A percentile compares a stretch with the other conserved stretches of the same genome.
Conservation (phyloP, 2,797 vertebrate genomes). For the Psittacula echo region DNA sequence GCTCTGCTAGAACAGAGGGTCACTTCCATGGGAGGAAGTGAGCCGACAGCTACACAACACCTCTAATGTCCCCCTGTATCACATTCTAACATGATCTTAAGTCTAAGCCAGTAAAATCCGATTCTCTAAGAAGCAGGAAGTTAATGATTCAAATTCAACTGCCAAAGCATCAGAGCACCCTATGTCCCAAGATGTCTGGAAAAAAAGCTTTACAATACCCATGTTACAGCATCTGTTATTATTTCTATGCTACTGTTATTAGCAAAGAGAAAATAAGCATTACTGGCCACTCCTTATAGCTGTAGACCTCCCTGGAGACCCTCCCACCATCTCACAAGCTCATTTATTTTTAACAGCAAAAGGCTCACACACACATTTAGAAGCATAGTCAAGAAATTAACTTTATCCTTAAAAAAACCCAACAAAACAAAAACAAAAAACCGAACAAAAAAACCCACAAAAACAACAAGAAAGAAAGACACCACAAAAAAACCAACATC, state of each 20-base stretch:
- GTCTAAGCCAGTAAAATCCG: not conserved
- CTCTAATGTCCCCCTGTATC: not conserved
- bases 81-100: not conserved
- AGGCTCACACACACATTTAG: not conserved
- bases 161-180: not conserved
- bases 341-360: constrained; percentile 54
- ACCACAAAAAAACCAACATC: not conserved
- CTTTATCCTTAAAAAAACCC: not conserved
- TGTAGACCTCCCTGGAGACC: not conserved
- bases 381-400: not conserved
- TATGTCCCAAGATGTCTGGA: not conserved
- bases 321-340: constrained; percentile 22
- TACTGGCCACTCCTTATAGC: not conserved
- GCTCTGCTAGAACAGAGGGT: not conserved
- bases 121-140: not conserved
- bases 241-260: not conserved
- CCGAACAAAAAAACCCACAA: not conserved
- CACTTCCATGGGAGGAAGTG: not conserved
- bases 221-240: not conserved
- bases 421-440: not conserved
- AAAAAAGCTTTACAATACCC: not conserved
- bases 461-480: not conserved
- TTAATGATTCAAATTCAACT: not conserved
- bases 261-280: not conserved
- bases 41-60: not conserved